Evolutionary conservation across 2,113 vertebrate species (phyloP).

Genomic region (Budorcas taxicolor): DNA sequence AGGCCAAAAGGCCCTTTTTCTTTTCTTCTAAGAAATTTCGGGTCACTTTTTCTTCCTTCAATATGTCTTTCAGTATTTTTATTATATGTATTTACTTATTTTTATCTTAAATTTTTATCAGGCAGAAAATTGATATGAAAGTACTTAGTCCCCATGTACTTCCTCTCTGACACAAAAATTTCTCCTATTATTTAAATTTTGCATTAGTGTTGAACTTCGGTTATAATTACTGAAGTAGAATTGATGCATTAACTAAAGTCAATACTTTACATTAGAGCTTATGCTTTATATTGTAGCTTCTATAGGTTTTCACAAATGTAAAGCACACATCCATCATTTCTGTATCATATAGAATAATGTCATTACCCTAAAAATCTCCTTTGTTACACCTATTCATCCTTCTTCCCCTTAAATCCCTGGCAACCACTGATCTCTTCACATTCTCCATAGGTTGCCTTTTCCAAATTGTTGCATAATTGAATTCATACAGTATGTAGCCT

Average conservation of each 20-base stretch:
- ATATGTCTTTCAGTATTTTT: background rate
- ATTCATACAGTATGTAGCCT: background rate
- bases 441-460: background rate
- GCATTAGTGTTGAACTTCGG: background rate
- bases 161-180: background rate
- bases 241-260: background rate
- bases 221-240: background rate
- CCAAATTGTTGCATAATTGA: background rate
- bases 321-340: fast-evolving
- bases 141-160: background rate
- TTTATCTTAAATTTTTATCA: background rate
- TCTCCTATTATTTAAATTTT: background rate
- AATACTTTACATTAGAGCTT: background rate
- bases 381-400: background rate
- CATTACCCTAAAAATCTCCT: background rate
- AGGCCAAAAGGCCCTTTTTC: background rate
- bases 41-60: background rate
- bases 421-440: background rate
- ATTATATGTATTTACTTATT: background rate
- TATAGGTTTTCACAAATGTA: background rate
- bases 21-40: background rate
- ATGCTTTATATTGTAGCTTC: background rate
- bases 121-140: background rate
- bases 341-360: background rate
- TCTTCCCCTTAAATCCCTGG: background rate